Base-by-base conservation (phyloP, 23 tunicate genomes). In the Phallusia fumigata region DNA sequence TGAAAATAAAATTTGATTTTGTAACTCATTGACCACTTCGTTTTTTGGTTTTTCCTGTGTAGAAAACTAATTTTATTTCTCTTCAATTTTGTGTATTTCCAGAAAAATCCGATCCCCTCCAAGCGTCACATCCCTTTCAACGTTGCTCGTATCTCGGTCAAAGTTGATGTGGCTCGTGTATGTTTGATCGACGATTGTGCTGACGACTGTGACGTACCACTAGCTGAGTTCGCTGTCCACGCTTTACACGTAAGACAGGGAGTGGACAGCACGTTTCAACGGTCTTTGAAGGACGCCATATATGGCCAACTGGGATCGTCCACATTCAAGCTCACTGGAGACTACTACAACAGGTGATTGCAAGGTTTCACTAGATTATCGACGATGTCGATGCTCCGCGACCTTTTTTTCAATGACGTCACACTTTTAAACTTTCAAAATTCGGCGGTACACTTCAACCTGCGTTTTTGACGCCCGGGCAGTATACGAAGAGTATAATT, bases 111-210 rank as follows among this genome's bases (percentile, higher is more conserved):
- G 26, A 13, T 58, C 3, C 69, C 69, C 28, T 6, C 16, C 28
- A 58, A 13, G 28, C 69, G 69, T 1, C 28, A 13, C 16, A 58
- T 80, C 35, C 93, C 94, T 6, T 75, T 85, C 36, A 30, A 44
- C 80, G 75, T 88, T 19, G 81, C 88, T 10, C 64, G 85, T n/a
- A 28, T 92, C 31, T 52, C 53, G 36, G 79, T 92, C 12, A 83
- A 69, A 30, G 86, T 83, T 21, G 95, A 92, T 45, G 64, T 76
- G 0, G 72, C 87, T 30, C 36, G 91, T 21, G 79, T 97, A 11
- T 92, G 97, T 75, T 72, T 97, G 79, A 97, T 97, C 52, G 99
- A 97, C 76, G 99, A 97, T 82, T 97, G 97, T 33, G 97, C 86
- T 15, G 91, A 97, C 33, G 88, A 88, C 36, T 90, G 98, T 35